Evolutionary conservation across 2,113 vertebrate genomes (phyloP).

Genomic region (Paradisaea rubra): DNA sequence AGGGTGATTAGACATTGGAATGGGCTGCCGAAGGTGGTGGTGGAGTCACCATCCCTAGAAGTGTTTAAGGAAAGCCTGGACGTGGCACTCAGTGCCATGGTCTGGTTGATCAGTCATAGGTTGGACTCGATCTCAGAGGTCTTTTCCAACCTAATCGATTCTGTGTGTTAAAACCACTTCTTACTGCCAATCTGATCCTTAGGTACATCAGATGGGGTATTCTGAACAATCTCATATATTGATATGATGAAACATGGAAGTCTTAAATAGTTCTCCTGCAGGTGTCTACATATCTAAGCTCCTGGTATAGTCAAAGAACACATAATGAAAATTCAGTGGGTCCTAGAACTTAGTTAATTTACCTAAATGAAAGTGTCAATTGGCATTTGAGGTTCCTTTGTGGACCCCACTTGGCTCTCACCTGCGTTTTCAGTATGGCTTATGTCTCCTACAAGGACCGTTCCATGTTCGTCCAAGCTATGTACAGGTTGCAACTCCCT

Average conservation of each 20-base stretch:
- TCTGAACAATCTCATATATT: neutral
- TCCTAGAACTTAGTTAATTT: neutral
- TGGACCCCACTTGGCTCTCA: neutral
- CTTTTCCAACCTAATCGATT: neutral
- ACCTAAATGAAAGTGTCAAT: neutral
- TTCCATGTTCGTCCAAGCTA: neutral
- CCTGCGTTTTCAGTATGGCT: neutral
- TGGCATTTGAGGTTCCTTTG: neutral
- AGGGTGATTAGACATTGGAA: neutral
- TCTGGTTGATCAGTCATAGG: no score
- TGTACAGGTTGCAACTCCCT: neutral
- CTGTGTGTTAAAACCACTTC: neutral
- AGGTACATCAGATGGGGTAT: neutral
- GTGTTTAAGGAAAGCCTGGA: neutral
- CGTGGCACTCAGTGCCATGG: neutral
- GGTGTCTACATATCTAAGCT: neutral
- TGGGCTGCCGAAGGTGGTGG: neutral
- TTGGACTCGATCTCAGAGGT: neutral
- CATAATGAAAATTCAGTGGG: neutral
- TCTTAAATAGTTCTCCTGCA: neutral
- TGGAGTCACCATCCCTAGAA: neutral
- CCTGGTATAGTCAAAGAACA: neutral
- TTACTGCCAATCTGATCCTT: neutral
- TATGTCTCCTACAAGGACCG: neutral
- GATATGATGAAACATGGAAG: neutral